These are phyloP conservation scores for Premnoplex brunnescens DNA, from an alignment of 2,797 vertebrate species.

Conservation along the genomic window DNA sequence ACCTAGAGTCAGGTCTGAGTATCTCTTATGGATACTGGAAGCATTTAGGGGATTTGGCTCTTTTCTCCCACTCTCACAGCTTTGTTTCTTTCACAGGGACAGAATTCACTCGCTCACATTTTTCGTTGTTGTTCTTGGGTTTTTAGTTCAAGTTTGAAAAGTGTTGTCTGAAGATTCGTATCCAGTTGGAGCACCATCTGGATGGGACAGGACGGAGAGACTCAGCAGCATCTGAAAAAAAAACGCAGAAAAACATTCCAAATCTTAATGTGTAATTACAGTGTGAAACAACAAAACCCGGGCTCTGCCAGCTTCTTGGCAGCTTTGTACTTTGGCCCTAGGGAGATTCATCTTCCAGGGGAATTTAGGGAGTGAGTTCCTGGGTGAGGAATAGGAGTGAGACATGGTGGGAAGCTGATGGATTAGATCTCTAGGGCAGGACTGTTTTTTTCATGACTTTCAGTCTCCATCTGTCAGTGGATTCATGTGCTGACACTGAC, in stretches of 20 bases:
- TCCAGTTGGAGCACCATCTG: conserved; percentile 59
- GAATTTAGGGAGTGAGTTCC: neutral
- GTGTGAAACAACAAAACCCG: conserved; percentile 18
- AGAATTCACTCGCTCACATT: neutral
- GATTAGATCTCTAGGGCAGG: conserved; percentile 29
- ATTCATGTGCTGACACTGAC: conserved; percentile 45
- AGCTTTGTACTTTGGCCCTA: conserved; percentile 4
- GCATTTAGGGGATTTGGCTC: neutral
- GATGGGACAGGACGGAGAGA: conserved; percentile 21
- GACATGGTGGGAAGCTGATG: conserved; percentile 13
- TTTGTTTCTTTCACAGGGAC: neutral
- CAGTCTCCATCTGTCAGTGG: conserved; percentile 54
- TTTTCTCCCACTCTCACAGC: neutral
- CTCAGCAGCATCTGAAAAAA: neutral
- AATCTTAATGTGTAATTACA: conserved; percentile 50
- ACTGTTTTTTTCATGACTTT: neutral
- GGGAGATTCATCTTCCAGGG: neutral
- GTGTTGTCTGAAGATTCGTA: neutral
- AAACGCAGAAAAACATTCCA: neutral
- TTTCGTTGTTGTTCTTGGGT: neutral
- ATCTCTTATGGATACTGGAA: neutral
- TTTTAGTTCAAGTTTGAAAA: conserved; percentile 19
- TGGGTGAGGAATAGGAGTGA: neutral
- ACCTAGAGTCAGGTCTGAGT: neutral
- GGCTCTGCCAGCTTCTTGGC: neutral